Conservation (phyloP, 2,113 vertebrate genomes). For the Agelaius tricolor region DNA sequence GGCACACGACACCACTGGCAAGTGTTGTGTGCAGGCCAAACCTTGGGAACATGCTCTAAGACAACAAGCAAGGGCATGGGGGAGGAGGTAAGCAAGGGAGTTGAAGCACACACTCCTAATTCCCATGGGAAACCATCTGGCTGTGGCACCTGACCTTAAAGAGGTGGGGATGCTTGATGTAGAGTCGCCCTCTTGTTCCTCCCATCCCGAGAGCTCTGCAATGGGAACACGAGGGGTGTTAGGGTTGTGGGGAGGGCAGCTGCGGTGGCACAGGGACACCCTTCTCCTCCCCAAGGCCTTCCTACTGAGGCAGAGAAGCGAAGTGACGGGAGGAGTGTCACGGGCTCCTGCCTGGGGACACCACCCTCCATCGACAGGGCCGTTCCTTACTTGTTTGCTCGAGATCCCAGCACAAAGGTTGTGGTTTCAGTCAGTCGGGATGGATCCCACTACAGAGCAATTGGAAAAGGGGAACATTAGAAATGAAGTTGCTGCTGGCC, state of each 20-base stretch:
- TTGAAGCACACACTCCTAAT: rapidly evolving
- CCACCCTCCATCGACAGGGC: slow-evolving; percentile 22
- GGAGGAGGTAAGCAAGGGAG: neutral
- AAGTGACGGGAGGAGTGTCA: slow-evolving; percentile 18
- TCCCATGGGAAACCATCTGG: neutral
- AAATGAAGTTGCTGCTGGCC: neutral
- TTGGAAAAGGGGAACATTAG: slow-evolving; percentile 54
- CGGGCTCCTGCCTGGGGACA: slow-evolving; percentile 22
- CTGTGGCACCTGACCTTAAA: slow-evolving; percentile 86
- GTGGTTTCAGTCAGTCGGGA: slow-evolving; percentile 87
- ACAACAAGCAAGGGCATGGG: neutral
- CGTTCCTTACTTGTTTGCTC: slow-evolving; percentile 94
- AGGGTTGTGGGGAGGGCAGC: rapidly evolving
- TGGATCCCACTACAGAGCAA: slow-evolving; percentile 89
- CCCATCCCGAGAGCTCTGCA: slow-evolving; percentile 96
- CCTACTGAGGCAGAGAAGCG: slow-evolving; percentile 47
- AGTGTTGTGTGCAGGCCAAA: neutral
- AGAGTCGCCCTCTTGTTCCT: slow-evolving; percentile 96
- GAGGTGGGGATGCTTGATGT: slow-evolving; percentile 95
- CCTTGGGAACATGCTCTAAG: rapidly evolving
- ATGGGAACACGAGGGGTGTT: neutral
- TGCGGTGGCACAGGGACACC: neutral
- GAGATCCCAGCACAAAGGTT: slow-evolving; percentile 94
- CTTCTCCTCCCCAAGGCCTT: slow-evolving; percentile 47
- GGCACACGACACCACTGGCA: rapidly evolving